A percentile compares a stretch with the other conserved stretches of the same genome.
Evolutionary conservation across 2,888 invertebrate genomes (phyloP).

Genomic region (Cylloceria caligata): DNA sequence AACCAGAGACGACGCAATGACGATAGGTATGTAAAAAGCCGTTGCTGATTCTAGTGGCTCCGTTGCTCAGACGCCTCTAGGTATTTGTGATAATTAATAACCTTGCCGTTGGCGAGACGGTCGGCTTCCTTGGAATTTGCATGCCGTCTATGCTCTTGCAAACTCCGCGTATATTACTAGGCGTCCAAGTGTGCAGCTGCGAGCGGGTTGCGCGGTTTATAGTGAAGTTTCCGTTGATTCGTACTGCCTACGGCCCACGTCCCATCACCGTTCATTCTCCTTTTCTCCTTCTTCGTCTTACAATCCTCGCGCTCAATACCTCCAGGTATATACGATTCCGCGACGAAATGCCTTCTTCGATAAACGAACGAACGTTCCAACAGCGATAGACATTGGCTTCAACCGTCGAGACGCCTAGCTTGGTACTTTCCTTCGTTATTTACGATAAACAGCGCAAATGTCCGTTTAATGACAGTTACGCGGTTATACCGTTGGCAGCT

Average conservation of each 20-base stretch:
- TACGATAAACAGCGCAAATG: constrained; percentile 63
- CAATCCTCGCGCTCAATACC: neutral
- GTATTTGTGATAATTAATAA: constrained; percentile 71
- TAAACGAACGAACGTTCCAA: constrained; percentile 18
- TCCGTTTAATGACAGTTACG: constrained; percentile 65
- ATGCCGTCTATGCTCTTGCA: constrained; percentile 23
- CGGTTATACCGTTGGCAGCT: constrained; percentile 62
- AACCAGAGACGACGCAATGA: constrained; percentile 22
- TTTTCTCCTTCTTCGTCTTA: constrained; percentile 31
- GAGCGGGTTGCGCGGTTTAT: constrained; percentile 60
- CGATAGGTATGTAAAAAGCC: constrained; percentile 32
- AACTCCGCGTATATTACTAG: constrained; percentile 41
- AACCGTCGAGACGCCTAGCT: neutral
- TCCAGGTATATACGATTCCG: neutral
- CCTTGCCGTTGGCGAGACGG: constrained; percentile 66
- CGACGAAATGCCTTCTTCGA: constrained; percentile 31
- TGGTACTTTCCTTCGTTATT: constrained; percentile 64
- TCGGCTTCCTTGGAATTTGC: constrained; percentile 61
- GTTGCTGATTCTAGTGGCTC: constrained; percentile 51
- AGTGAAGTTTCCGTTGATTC: constrained; percentile 67
- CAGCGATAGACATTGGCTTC: neutral
- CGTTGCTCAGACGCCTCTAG: constrained; percentile 65
- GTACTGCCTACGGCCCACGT: constrained; percentile 51
- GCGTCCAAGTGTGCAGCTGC: constrained; percentile 48
- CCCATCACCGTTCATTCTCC: constrained; percentile 50